These are phyloP conservation scores for Zaprionus nigranus DNA, from an alignment of 1,140 invertebrate genomes.

Conservation along the genomic window DNA sequence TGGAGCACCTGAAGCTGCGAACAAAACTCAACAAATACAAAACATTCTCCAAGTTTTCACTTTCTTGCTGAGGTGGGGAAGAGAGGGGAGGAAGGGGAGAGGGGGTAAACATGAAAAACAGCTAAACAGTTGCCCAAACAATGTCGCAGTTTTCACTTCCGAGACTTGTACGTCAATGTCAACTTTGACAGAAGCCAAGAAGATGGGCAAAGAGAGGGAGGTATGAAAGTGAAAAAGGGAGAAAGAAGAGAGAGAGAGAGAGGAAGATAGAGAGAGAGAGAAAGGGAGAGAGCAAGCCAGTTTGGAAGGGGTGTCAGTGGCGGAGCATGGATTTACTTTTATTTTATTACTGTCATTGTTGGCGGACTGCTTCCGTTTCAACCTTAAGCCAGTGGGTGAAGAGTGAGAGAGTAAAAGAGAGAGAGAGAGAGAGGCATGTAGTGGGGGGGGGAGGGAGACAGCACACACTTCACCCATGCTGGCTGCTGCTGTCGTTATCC, in stretches of 20 bases:
- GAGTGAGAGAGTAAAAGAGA: background rate
- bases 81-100: background rate
- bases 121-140: conserved; percentile 64
- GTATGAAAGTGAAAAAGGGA: conserved; percentile 1
- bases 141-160: conserved; percentile 63
- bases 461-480: background rate
- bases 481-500: conserved; percentile 59
- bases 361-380: conserved; percentile 34
- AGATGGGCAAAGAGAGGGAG: background rate
- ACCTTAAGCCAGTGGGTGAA: conserved; percentile 18
- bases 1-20: too few relatives aligned
- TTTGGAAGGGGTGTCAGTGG: conserved; percentile 24
- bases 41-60: conserved; percentile 47
- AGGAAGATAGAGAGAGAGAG: background rate
- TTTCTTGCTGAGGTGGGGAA: background rate
- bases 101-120: conserved; percentile 62
- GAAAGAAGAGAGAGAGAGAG: background rate
- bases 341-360: conserved; percentile 82
- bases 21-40: conserved; percentile 20
- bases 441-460: background rate
- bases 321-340: conserved; percentile 79
- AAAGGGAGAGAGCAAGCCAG: background rate
- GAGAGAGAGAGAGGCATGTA: background rate
- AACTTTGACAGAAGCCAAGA: conserved; percentile 71
- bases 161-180: conserved; percentile 77